Conservation (phyloP, 2,888 invertebrate species). For the Conops quadrifasciatus region DNA sequence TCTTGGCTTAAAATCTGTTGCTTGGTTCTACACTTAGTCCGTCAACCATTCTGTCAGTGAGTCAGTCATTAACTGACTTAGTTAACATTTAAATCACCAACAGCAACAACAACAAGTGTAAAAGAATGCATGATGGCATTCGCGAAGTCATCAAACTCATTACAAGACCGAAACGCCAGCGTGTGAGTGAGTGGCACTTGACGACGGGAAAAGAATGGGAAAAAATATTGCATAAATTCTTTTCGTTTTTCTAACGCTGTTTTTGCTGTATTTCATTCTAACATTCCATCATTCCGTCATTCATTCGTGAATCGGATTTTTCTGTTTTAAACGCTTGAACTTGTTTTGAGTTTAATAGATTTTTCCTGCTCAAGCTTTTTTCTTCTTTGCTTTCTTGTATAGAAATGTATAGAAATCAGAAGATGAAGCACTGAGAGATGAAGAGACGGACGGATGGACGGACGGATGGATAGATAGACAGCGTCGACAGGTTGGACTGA, state of each 20-base stretch:
- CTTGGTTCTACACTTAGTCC: not conserved
- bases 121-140: not conserved
- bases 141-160: conserved; percentile 39
- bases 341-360: conserved; percentile 19
- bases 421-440: not conserved
- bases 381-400: not conserved
- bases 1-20: conserved; percentile 5
- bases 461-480: not conserved
- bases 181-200: conserved; percentile 32
- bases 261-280: conserved; percentile 14
- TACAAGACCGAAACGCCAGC: conserved; percentile 33
- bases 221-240: not conserved
- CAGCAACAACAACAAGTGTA: conserved; percentile 4
- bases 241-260: not conserved
- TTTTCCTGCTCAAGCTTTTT: conserved; percentile 18
- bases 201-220: conserved; percentile 20
- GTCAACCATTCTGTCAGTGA: conserved; percentile 3
- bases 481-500: no score
- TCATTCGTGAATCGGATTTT: not conserved
- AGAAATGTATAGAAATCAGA: not conserved
- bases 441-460: not conserved
- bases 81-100: not conserved
- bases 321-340: not conserved
- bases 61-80: not conserved
- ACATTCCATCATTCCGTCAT: not conserved